These are phyloP conservation scores for Ageneiosus marmoratus DNA, from an alignment of 2,113 vertebrate species.

Conservation along the genomic window DNA sequence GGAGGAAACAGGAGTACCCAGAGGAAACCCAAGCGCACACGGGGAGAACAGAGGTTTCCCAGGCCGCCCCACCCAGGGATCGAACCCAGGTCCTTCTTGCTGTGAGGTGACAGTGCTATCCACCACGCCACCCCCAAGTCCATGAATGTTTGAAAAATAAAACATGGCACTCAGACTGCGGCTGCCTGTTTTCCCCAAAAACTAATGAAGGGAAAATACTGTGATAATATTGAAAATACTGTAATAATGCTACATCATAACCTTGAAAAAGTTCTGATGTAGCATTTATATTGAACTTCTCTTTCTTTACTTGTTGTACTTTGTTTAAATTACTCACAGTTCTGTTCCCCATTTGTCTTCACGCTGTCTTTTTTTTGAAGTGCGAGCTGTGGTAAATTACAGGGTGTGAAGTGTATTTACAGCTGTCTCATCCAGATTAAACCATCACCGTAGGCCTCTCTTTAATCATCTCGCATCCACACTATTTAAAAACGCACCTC, in stretches of 20 bases:
- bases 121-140: no score
- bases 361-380: slow-evolving; percentile 26
- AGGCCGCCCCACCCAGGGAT: no score
- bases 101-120: no score
- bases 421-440: slow-evolving; percentile 41
- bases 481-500: slow-evolving; percentile 6
- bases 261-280: not conserved
- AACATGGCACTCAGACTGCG: not conserved
- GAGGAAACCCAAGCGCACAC: no score
- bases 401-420: slow-evolving; percentile 34
- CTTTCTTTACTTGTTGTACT: slow-evolving; percentile 3
- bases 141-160: not conserved
- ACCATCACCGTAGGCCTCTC: slow-evolving; percentile 33
- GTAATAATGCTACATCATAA: no score
- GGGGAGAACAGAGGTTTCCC: no score
- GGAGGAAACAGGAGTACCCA: no score
- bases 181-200: not conserved
- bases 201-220: not conserved
- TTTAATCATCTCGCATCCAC: slow-evolving; percentile 43
- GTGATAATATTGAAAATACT: not conserved
- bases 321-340: not conserved
- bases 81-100: no score
- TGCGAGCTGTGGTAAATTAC: slow-evolving; percentile 36
- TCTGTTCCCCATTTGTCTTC: not conserved
- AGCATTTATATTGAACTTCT: not conserved